Base-by-base conservation (phyloP, 2,113 vertebrate genomes). In the Nanorana parkeri region DNA sequence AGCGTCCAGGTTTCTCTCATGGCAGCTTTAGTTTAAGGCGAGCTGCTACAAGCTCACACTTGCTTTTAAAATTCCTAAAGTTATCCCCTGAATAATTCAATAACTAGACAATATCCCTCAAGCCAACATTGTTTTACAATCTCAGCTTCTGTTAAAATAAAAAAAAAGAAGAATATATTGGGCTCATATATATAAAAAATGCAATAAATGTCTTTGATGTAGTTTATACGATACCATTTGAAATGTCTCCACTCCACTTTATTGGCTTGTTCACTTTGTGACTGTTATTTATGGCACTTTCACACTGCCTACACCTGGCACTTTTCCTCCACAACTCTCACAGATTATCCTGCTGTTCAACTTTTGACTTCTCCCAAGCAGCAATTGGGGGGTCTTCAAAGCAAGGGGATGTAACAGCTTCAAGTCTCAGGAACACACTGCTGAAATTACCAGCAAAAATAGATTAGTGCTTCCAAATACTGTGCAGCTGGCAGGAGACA, bases 271-370 rank as follows among this genome's bases (percentile, higher is more conserved):
- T 73, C 56, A 32, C 36, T 55, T 74, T 74, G 66, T 56, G 60
- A 29, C 79, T 65, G 58, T 80, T 81, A 74, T 81, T 73, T 81
- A 81, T 73, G 69, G 11, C 68, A 36, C 68, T 47, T 51, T 65
- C 54, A 71, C 51, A 81, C 73, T 60, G 65, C 16, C 47, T 55
- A 52, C 79, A 81, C 79, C 68, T 81, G 60, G 60, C 17, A 20
- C 17, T 65, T 63, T 73, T 81, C 79, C 68, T 73, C 60, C 56
- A 72, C 68, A 41, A 20, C 63, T 21, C 41, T 24, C 60, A 64
- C 55, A 81, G 32, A 81, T 73, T 72, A 55, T 74, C 68, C 79
- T 65, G 47, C 79, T 81, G 68, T 21, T 81, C 68, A 81, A 81
- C 79, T 73, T 81, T 73, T 73, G 79, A 81, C 79, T 65, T 73